Conservation (phyloP, 2,113 vertebrate species). For the Siphamia tubifer region DNA sequence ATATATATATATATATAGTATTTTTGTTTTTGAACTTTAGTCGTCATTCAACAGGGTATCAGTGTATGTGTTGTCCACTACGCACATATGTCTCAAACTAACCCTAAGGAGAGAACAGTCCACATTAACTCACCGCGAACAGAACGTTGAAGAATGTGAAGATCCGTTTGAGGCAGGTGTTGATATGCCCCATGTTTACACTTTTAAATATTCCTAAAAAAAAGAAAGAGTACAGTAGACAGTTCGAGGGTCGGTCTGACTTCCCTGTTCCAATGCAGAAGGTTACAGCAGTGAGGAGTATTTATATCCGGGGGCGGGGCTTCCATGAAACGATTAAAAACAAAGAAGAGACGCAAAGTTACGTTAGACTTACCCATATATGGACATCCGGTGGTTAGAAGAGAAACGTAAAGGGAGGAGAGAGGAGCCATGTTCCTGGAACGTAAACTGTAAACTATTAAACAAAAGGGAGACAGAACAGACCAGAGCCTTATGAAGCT, state of each 20-base stretch:
- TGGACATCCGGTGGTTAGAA: background rate
- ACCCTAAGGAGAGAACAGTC: background rate
- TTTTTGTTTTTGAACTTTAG: too few relatives aligned
- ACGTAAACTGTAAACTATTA: too few relatives aligned
- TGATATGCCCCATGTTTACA: conserved; percentile 37
- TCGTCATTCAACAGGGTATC: too few relatives aligned
- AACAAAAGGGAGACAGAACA: too few relatives aligned
- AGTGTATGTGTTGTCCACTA: background rate
- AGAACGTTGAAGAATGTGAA: conserved; percentile 59
- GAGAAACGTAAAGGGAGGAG: too few relatives aligned
- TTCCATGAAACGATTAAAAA: background rate
- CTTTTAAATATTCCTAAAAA: accelerated
- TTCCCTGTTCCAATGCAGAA: too few relatives aligned
- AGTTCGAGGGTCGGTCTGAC: too few relatives aligned
- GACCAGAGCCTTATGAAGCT: too few relatives aligned
- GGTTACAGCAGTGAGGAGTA: too few relatives aligned
- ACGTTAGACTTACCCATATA: background rate
- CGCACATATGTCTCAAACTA: background rate
- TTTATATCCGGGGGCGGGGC: background rate
- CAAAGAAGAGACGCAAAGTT: accelerated
- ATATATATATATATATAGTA: too few relatives aligned
- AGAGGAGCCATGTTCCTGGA: too few relatives aligned
- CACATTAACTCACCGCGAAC: conserved; percentile 58
- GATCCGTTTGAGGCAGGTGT: conserved; percentile 38
- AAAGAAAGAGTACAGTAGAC: background rate